Evolutionary conservation across 2,113 vertebrate species (phyloP), one percentile per base, ranked within the genome.

Genomic region (Lagopus leucura): DNA sequence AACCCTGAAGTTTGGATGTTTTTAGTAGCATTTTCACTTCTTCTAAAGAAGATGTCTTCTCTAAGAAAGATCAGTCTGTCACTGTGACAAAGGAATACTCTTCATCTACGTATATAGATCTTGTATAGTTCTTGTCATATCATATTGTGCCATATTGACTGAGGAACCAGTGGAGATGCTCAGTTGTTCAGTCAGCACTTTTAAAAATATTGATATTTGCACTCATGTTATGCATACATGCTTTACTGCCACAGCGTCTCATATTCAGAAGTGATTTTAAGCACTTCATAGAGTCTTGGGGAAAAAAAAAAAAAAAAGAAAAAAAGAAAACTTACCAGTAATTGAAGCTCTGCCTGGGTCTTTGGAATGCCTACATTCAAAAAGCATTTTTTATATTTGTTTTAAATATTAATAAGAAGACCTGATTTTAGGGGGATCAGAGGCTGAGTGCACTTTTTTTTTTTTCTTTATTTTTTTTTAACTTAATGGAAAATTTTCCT

Each of bases 211-310:
- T 74, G 48, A 63, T 86, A 77, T 90, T 88, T 48, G 11, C 47
- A 50, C 8, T 9, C n/a, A 47, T 86, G 21, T 88, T 78, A 60
- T 43, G 32, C 21, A 60, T 90, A 27, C 11, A 16, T 93, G 47
- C 25, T 82, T 78, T 78, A 72, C 65, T 2, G 4, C 54, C 3
- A 48, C 52, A 25, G 6, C 82, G 30, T 78, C 30, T 92, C 11
- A n/a, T 72, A 88, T 43, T 88, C 82, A 91, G 75, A 61, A 79
- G 57, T 72, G 17, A 52, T 86, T 88, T 61, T 88, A 85, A 93
- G n/a, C 57, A 57, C 52, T 94, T 82, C 38, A 50, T 85, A 79
- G 66, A 40, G 45, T 87, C 52, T 54, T 52, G n/a, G 32, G n/a
- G 32, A 8, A 58, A 89, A 69, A 65, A 7, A n/a, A 27, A 25